Evolutionary conservation across 35 echinoderm and acorn worm genomes (phyloP).

Genomic region (Apostichopus californicus): DNA sequence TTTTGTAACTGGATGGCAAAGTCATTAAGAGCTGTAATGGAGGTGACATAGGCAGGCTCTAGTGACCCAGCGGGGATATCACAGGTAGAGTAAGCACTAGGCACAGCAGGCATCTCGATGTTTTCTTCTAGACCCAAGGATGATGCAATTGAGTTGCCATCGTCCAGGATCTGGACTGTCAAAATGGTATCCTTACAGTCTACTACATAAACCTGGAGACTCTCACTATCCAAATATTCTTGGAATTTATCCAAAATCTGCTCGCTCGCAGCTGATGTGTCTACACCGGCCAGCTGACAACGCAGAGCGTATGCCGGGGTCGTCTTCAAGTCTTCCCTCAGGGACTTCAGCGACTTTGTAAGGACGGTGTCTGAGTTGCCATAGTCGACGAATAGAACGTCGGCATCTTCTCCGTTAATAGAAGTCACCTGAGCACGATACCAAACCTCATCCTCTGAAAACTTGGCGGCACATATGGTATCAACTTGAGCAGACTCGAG

Average conservation of each 20-base stretch:
- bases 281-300: slow-evolving; percentile 37
- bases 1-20: slow-evolving; percentile 67
- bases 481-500: slow-evolving; percentile 34
- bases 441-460: slow-evolving; percentile 80
- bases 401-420: background rate
- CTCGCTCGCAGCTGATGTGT: background rate
- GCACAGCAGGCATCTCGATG: background rate
- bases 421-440: slow-evolving; percentile 65
- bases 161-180: slow-evolving; percentile 42
- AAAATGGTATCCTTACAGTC: background rate
- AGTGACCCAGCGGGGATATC: slow-evolving; percentile 28
- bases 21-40: slow-evolving; percentile 22
- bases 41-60: slow-evolving; percentile 47
- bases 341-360: slow-evolving; percentile 34
- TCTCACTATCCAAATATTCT: slow-evolving; percentile 48
- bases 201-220: slow-evolving; percentile 14
- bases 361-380: slow-evolving; percentile 74
- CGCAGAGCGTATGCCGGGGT: slow-evolving; percentile 9
- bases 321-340: background rate
- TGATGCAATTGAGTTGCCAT: slow-evolving; percentile 46
- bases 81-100: background rate
- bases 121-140: slow-evolving; percentile 9
- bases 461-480: slow-evolving; percentile 74
- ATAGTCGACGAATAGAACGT: slow-evolving; percentile 76
- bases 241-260: slow-evolving; percentile 20